A percentile compares a stretch with the other conserved stretches of the same genome.
phyloP scores from a whole-genome alignment of 2,797 vertebrate genomes.

The Pangasius larnaudii region DNA sequence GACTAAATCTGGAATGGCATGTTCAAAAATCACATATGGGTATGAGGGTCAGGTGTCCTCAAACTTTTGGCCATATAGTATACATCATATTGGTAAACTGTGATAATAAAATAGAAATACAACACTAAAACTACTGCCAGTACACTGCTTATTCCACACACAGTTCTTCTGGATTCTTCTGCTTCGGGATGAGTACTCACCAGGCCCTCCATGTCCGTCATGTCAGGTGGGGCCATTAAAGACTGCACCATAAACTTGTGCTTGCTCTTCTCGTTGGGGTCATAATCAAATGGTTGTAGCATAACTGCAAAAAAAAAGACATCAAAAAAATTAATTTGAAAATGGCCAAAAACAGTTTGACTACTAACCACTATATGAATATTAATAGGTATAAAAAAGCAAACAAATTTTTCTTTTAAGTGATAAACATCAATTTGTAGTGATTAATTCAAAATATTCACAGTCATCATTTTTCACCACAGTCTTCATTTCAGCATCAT shows the following conservation, averaged over 20 bases:
- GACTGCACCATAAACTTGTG: slow-evolving; percentile 99
- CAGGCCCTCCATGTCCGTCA: slow-evolving; percentile 98
- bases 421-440: neutral
- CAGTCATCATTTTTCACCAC: neutral
- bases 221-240: slow-evolving; percentile 92
- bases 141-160: neutral
- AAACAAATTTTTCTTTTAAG: neutral
- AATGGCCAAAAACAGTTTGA: neutral
- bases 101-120: neutral
- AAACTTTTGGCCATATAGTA: neutral
- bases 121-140: neutral
- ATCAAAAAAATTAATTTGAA: neutral
- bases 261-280: slow-evolving; percentile 99
- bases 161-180: too few relatives aligned
- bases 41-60: neutral
- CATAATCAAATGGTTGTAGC: slow-evolving; percentile 99
- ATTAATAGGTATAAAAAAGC: too few relatives aligned
- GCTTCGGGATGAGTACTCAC: slow-evolving; percentile 78
- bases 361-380: neutral
- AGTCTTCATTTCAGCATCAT: neutral
- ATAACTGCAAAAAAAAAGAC: slow-evolving; percentile 81
- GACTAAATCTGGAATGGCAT: neutral
- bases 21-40: neutral
- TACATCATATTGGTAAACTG: neutral
- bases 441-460: neutral